Percentiles rank a stretch among this genome's conserved stretches.
Conservation (phyloP, 1,140 invertebrate genomes). For the Laodelphax striatellus region DNA sequence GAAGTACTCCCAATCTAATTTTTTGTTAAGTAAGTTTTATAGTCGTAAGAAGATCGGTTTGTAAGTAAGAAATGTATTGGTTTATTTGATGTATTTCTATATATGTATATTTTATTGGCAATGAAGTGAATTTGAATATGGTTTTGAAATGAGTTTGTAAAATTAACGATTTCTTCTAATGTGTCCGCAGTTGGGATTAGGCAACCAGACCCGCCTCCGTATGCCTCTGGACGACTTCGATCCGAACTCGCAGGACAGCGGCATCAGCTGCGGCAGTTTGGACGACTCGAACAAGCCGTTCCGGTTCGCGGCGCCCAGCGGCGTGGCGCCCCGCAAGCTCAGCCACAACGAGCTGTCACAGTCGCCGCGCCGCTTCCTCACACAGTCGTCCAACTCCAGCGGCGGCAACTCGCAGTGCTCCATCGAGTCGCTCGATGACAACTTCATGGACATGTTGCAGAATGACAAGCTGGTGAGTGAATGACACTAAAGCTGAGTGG, state of each 20-base stretch:
- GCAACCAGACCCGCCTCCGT: constrained; percentile 4
- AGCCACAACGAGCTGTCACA: constrained; percentile 32
- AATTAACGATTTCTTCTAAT: no score
- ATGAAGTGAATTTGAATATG: no score
- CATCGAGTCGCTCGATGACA: constrained; percentile 49
- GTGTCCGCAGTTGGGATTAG: no score
- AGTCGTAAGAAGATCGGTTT: no score
- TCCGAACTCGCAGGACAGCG: constrained; percentile 45
- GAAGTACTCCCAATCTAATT: no score
- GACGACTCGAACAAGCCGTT: constrained; percentile 31
- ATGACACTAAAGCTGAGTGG: no score
- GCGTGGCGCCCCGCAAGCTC: constrained; percentile 36
- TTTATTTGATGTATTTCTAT: no score
- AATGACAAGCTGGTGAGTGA: constrained; percentile 6
- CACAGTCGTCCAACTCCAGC: not conserved
- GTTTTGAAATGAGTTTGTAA: no score
- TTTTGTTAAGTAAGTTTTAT: no score
- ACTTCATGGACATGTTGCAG: constrained; percentile 49
- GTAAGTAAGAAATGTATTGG: no score
- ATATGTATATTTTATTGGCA: no score
- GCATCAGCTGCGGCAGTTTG: constrained; percentile 39
- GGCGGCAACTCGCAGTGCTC: constrained; percentile 36
- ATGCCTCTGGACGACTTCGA: constrained; percentile 30
- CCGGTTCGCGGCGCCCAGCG: constrained; percentile 39
- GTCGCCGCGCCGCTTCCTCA: constrained; percentile 21